Base-by-base conservation (phyloP, 2,113 vertebrate genomes). In the Spizaetus ornatus region DNA sequence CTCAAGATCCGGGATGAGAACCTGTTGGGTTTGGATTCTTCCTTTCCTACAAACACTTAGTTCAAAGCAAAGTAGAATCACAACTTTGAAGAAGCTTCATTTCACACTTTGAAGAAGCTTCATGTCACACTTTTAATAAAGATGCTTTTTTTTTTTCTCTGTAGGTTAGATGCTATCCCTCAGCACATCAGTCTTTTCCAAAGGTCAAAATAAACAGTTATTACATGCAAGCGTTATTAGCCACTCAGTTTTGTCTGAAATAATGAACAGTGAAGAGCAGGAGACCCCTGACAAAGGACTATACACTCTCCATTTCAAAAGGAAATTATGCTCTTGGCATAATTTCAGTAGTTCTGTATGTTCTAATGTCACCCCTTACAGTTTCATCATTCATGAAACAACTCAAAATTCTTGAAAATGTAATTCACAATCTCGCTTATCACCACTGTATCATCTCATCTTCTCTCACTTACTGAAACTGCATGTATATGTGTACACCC, bases 351-450 rank as follows among this genome's bases (percentile, higher is more conserved):
- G 45, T 82, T 94, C 82, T 81, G 29, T 83, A 83, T 67, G 43
- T 83, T 95, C 66, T 95, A 82, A 96, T 17, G 16, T 56, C 66
- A 36, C 36, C 71, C 48, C 63, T 84, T 78, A 65, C 47, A 86
- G 52, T 89, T 97, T 88, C n/a, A 81, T 42, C 71, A 86, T 88
- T 86, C 32, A 32, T 40, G 27, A 96, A 95, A 87, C 48, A 77
- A 94, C 86, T 88, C 65, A 95, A 94, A 97, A 91, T 55, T 92
- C 74, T 82, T 73, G 90, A 94, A 97, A 92, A 95, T 80, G 80
- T 83, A 96, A 95, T 77, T 86, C 7, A 82, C n/a, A 9, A 84
- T 81, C 73, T 90, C 58, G 48, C 58, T 93, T 70, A 85, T 82
- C 78, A 91, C 70, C 27, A 82, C 34, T 62, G 36, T 58, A 74